phyloP scores from a whole-genome alignment of 2,113 vertebrate genomes.

The Dicerorhinus sumatrensis region DNA sequence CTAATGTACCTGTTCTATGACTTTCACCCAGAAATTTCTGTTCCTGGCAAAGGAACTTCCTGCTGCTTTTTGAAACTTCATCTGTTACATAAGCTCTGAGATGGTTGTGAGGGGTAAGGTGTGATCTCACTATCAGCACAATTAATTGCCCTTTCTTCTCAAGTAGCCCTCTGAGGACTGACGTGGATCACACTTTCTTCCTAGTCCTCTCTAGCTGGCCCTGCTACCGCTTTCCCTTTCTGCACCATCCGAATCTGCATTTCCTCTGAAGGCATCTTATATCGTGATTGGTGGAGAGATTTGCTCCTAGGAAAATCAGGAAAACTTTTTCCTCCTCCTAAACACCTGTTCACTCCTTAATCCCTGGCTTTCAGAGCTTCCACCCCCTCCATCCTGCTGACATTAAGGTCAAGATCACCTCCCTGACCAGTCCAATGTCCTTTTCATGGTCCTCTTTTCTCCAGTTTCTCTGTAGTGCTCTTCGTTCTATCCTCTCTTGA shows the following conservation, averaged over 20 bases:
- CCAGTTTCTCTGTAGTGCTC: not conserved
- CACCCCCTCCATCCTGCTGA: constrained; percentile 49
- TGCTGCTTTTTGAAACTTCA: constrained; percentile 51
- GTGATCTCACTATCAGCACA: constrained; percentile 42
- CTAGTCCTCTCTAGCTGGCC: not conserved
- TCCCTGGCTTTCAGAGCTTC: not conserved
- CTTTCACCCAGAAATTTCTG: constrained; percentile 56
- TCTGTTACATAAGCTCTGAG: constrained; percentile 55
- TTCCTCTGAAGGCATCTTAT: not conserved
- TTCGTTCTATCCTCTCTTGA: not conserved
- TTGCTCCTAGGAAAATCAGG: constrained; percentile 33
- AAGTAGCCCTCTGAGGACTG: constrained; percentile 54
- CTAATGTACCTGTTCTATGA: not conserved
- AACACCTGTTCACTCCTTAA: constrained; percentile 45
- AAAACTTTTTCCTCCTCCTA: constrained; percentile 41
- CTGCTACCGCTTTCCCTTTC: not conserved
- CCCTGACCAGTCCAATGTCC: not conserved
- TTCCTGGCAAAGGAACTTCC: not conserved
- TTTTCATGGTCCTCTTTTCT: not conserved
- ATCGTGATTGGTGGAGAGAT: not conserved
- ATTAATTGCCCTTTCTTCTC: constrained; percentile 74
- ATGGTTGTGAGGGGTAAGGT: not conserved
- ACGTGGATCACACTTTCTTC: constrained; percentile 17
- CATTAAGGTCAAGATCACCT: not conserved
- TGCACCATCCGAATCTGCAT: not conserved